These are phyloP conservation scores for Cavia aperea DNA, from an alignment of 2,113 vertebrate species.

Conservation along the genomic window DNA sequence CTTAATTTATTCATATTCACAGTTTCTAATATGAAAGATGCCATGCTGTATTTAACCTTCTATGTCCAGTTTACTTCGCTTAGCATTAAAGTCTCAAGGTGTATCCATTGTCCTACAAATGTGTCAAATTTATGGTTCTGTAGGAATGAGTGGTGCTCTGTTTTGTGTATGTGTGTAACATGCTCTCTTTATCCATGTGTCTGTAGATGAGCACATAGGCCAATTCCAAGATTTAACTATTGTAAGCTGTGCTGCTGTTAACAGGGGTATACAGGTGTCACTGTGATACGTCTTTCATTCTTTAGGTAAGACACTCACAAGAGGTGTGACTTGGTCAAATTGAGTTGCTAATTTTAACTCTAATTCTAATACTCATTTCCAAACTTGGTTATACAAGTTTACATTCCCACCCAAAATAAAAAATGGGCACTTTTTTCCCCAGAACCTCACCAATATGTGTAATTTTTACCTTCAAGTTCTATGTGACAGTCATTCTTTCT, in stretches of 20 bases:
- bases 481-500: too few relatives aligned
- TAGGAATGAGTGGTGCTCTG: background rate
- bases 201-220: background rate
- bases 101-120: background rate
- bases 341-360: background rate
- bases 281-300: background rate
- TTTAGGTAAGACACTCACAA: background rate
- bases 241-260: background rate
- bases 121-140: background rate
- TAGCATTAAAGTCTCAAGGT: background rate
- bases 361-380: background rate
- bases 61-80: background rate
- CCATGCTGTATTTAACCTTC: background rate
- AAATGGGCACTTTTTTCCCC: too few relatives aligned
- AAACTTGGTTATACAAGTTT: too few relatives aligned
- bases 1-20: background rate
- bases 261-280: background rate
- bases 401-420: too few relatives aligned
- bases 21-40: background rate
- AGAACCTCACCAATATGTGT: too few relatives aligned
- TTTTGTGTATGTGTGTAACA: background rate
- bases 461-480: too few relatives aligned
- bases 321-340: background rate
- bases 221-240: background rate
- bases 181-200: background rate